These are phyloP conservation scores for Narcine bancroftii DNA, from an alignment of 2,113 vertebrate genomes.

Conservation along the genomic window DNA sequence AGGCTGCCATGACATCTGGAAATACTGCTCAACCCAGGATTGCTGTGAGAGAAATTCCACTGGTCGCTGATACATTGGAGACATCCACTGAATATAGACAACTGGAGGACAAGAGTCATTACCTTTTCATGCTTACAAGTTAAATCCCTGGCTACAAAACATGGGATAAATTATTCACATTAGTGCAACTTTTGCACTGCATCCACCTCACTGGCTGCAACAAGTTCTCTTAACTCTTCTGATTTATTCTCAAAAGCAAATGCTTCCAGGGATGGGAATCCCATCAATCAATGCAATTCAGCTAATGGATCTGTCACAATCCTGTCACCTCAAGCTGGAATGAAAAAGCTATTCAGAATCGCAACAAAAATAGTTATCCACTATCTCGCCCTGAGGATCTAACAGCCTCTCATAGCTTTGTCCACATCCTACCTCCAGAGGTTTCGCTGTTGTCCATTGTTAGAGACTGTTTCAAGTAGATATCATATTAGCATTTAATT, in stretches of 20 bases:
- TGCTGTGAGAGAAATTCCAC: not conserved
- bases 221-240: not conserved
- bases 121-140: conserved; percentile 12
- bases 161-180: conserved; percentile 22
- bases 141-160: conserved; percentile 14
- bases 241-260: conserved; percentile 15
- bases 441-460: not conserved
- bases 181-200: not conserved
- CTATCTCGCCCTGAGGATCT: not conserved
- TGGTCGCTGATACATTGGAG: not conserved
- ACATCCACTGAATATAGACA: not conserved
- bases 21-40: conserved; percentile 3
- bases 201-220: not conserved
- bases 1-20: conserved; percentile 13
- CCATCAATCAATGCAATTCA: conserved; percentile 16
- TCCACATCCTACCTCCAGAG: not conserved
- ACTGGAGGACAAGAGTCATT: not conserved
- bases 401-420: not conserved
- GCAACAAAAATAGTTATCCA: not conserved
- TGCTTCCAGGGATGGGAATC: conserved; percentile 14
- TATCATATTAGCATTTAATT: not conserved
- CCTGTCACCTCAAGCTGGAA: not conserved
- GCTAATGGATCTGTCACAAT: conserved; percentile 9
- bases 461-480: not conserved
- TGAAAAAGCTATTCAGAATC: not conserved